phyloP scores from a whole-genome alignment of 1,140 invertebrate genomes.

The Papilio polytes region DNA sequence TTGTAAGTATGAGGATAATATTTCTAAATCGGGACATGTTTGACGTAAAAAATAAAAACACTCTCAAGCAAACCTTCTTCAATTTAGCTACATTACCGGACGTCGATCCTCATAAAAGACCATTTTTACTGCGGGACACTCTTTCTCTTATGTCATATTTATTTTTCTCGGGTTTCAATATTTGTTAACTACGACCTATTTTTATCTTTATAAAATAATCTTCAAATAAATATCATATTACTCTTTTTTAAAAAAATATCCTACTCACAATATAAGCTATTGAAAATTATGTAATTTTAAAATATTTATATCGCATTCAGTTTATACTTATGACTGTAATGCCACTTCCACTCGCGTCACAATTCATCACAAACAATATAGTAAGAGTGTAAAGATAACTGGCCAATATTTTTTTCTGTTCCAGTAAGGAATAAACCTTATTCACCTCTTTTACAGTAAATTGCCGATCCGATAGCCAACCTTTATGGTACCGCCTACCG shows the following conservation, averaged over 20 bases:
- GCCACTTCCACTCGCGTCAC: background rate
- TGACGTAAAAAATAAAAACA: conserved; percentile 13
- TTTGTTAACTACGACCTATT: conserved; percentile 21
- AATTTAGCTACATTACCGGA: conserved; percentile 15
- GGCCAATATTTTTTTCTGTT: background rate
- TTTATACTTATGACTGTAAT: too few species aligned
- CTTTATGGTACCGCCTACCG: conserved; percentile 6
- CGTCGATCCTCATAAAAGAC: conserved; percentile 19
- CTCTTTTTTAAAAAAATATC: background rate
- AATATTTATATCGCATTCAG: too few species aligned
- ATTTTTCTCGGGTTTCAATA: conserved; percentile 9
- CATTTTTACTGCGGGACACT: conserved; percentile 11
- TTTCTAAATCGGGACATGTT: background rate
- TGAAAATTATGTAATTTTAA: too few species aligned
- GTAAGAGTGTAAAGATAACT: background rate
- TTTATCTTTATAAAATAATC: background rate
- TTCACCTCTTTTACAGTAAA: conserved; percentile 22
- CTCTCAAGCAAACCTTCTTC: background rate
- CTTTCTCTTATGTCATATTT: conserved; percentile 12
- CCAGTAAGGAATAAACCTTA: background rate
- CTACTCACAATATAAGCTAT: too few species aligned
- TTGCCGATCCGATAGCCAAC: background rate
- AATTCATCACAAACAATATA: background rate
- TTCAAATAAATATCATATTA: background rate
- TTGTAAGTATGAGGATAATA: background rate